Percentiles rank a stretch among this genome's conserved stretches.
Conservation (phyloP, 2,888 invertebrate species). For the Tineola bisselliella region DNA sequence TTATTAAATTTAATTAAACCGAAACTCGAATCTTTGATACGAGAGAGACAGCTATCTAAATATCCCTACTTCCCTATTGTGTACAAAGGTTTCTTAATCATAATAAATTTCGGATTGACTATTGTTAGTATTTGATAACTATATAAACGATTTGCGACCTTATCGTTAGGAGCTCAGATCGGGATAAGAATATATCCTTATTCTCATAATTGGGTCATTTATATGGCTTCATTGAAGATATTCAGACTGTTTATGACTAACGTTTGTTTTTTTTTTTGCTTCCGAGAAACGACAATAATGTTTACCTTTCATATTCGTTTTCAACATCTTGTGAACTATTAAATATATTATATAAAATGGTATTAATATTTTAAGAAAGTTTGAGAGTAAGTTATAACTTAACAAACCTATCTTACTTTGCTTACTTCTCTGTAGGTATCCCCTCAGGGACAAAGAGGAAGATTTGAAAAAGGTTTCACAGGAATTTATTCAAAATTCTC, state of each 20-base stretch:
- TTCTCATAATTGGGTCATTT: neutral
- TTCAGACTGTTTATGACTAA: neutral
- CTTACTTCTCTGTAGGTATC: slow-evolving; percentile 26
- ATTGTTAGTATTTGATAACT: slow-evolving; percentile 31
- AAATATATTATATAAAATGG: neutral
- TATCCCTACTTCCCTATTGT: slow-evolving; percentile 15
- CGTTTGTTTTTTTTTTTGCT: neutral
- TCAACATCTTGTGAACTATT: no score
- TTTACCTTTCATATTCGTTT: no score
- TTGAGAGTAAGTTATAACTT: neutral
- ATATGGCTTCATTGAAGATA: neutral
- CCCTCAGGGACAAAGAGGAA: slow-evolving; percentile 30
- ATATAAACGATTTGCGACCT: slow-evolving; percentile 29
- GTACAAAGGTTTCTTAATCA: slow-evolving; percentile 23
- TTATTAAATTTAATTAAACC: neutral
- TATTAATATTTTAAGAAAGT: neutral
- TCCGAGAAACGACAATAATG: no score
- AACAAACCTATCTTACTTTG: slow-evolving; percentile 38
- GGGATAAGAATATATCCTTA: neutral
- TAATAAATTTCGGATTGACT: slow-evolving; percentile 25
- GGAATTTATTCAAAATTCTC: slow-evolving; percentile 34
- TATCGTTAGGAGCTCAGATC: slow-evolving; percentile 21
- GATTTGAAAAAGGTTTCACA: slow-evolving; percentile 32
- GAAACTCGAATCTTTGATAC: neutral
- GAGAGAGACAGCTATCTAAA: neutral